Base-by-base conservation (phyloP, 1,140 invertebrate genomes). In the Chionoecetes opilio region DNA sequence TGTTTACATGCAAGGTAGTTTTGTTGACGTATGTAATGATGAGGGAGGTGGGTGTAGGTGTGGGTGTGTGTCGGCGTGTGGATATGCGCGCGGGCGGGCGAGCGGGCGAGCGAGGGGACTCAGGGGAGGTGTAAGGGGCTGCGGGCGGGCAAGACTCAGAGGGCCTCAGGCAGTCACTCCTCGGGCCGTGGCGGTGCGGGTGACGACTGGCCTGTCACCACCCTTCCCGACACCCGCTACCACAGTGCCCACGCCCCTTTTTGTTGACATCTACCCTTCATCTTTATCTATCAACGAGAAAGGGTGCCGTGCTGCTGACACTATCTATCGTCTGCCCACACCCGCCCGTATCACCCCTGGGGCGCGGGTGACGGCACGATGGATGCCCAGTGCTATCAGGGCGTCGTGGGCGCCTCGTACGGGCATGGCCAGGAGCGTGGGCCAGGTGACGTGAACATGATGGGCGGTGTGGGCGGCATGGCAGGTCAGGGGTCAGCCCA, bases 311-410 rank as follows among this genome's bases (percentile, higher is more conserved):
- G 37, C 38, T 38, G 82, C 32, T 29, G 31, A 82, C 29, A 82
- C 41, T 38, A 75, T n/a, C 53, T 75, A 32, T 37, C 53, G 17
- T 29, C 29, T 17, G 41, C 75, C 53, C 53, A 82, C 38, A 82
- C 31, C 75, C 82, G 82, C 92, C 82, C 41, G 53, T 26, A 31
- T 21, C 82, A n/a, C 26, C 34, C 82, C 82, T 29, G 26, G 38
- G 82, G 91, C 32, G 5, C 17, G 91, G 32, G 38, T 84, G 92
- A 31, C 92, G 37, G n/a, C 29, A 41, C 3, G 26, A 94, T 94
- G 93, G 93, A 94, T n/a, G 93, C 93, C 17, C 93, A 94, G 93
- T 94, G 93, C 31, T 94, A 94, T 35, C 53, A 87, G 34, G 87
- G 93, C 32, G 86, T 34, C 26, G 53, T 75, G 87, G 53, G 21